These are phyloP conservation scores for Druon quercuslanigerum DNA, from an alignment of 1,140 invertebrate species.

Conservation along the genomic window DNA sequence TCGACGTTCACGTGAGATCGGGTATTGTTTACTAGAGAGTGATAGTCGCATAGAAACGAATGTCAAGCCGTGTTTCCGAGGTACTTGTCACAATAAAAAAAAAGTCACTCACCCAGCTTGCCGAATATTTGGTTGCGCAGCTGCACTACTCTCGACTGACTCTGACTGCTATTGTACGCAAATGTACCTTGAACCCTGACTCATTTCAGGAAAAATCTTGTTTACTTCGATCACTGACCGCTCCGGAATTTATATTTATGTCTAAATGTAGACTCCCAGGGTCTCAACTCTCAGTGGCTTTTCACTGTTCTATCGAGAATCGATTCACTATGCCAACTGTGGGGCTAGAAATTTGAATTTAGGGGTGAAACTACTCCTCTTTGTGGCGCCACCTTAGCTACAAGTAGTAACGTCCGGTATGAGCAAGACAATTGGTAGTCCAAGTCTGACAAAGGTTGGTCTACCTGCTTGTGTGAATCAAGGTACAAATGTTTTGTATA, in stretches of 20 bases:
- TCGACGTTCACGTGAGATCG: no score
- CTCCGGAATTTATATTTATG: background rate
- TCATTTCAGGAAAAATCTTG: slow-evolving; percentile 48
- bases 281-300: no score
- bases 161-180: slow-evolving; percentile 33
- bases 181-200: slow-evolving; percentile 54
- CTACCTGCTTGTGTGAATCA: no score
- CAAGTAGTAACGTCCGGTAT: background rate
- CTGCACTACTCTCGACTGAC: slow-evolving; percentile 30
- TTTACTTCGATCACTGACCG: slow-evolving; percentile 43
- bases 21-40: background rate
- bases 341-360: slow-evolving; percentile 3
- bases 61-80: background rate
- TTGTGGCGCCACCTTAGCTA: background rate
- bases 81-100: slow-evolving; percentile 38
- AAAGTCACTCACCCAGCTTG: slow-evolving; percentile 40
- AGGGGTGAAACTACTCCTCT: background rate
- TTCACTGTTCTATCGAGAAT: no score
- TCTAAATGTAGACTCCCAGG: background rate
- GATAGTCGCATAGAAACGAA: background rate
- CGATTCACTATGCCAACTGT: background rate
- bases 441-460: no score
- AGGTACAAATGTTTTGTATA: no score
- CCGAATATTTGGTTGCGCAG: slow-evolving; percentile 37
- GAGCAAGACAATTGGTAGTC: background rate